Percentiles rank a stretch among this genome's conserved stretches.
phyloP scores from a whole-genome alignment of 2,888 invertebrate genomes.

The Lobophora halterata region DNA sequence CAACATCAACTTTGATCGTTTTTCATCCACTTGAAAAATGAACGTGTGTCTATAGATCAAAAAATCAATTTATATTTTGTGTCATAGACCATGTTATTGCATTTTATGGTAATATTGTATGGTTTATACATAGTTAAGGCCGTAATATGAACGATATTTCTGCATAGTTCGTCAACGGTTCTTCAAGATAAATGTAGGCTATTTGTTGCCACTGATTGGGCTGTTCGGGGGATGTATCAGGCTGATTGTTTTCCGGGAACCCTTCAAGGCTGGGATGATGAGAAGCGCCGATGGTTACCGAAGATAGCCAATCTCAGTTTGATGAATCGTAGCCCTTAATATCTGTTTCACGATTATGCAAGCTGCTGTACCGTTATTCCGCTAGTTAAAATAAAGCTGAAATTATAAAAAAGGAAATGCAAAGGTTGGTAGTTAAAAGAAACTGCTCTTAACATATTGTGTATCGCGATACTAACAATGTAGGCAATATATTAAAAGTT shows the following conservation, averaged over 20 bases:
- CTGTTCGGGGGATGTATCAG: constrained; percentile 60
- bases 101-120: too few species aligned
- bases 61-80: constrained; percentile 7
- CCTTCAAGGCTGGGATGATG: constrained; percentile 59
- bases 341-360: constrained; percentile 15
- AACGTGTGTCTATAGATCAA: constrained; percentile 6
- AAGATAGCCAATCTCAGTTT: constrained; percentile 58
- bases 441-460: constrained; percentile 29
- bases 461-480: constrained; percentile 58
- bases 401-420: constrained; percentile 1
- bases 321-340: constrained; percentile 41
- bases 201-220: constrained; percentile 76
- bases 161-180: constrained; percentile 38
- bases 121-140: too few species aligned
- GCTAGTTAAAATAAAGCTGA: constrained; percentile 1
- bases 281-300: constrained; percentile 49
- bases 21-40: constrained; percentile 11
- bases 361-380: constrained; percentile 6
- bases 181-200: constrained; percentile 49
- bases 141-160: too few species aligned
- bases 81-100: background rate
- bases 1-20: background rate
- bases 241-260: constrained; percentile 74
- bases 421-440: constrained; percentile 19
- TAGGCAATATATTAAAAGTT: constrained; percentile 62